Evolutionary conservation across 2,888 invertebrate genomes (phyloP).

Genomic region (Idaea dimidiata): DNA sequence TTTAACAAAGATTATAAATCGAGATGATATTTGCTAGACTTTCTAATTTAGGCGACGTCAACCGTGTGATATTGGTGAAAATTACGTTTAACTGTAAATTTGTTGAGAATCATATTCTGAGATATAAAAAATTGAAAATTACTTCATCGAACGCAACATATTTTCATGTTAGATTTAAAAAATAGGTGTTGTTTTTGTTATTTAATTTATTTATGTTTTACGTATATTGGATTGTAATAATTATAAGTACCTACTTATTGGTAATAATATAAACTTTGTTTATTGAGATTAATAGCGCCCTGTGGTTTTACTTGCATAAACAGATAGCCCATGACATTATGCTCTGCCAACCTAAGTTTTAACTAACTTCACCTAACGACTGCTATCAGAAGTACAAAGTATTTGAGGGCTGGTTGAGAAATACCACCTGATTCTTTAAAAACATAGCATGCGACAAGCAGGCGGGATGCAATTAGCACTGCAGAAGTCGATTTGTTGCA

Average conservation of each 20-base stretch:
- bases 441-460: too few relatives aligned
- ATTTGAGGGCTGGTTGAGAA: too few relatives aligned
- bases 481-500: too few relatives aligned
- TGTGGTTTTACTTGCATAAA: neutral
- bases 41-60: conserved; percentile 19
- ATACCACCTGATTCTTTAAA: too few relatives aligned
- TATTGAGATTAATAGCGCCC: neutral
- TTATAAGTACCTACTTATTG: conserved; percentile 3
- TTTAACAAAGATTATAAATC: neutral
- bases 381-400: too few relatives aligned
- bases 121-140: neutral
- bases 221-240: conserved; percentile 8
- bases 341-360: neutral
- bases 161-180: conserved; percentile 6
- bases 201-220: neutral
- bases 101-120: neutral
- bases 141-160: conserved; percentile 1
- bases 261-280: neutral
- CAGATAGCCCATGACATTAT: neutral
- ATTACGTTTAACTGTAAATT: neutral
- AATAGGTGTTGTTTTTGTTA: conserved; percentile 9
- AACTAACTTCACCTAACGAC: too few relatives aligned
- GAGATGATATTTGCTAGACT: neutral
- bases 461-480: too few relatives aligned
- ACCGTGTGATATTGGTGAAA: conserved; percentile 19